Conservation (phyloP, 2,888 invertebrate genomes). For the Drosophila lutescens region DNA sequence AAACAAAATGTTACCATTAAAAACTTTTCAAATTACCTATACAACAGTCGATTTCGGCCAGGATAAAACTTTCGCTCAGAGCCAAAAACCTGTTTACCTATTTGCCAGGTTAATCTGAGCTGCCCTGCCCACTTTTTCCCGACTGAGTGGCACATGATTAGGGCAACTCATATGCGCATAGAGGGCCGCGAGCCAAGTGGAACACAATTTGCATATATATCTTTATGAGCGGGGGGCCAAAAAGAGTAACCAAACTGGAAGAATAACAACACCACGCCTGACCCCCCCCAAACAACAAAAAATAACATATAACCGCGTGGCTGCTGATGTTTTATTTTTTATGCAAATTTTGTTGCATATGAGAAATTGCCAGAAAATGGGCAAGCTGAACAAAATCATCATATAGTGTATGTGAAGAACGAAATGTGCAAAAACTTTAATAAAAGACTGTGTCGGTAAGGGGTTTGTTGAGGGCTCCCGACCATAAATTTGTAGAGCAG, state of each 20-base stretch:
- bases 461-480: constrained; percentile 13
- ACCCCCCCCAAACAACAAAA: constrained; percentile 10
- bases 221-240: constrained; percentile 52
- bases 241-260: constrained; percentile 49
- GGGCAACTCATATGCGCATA: constrained; percentile 37
- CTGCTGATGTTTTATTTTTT: constrained; percentile 63
- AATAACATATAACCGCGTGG: constrained; percentile 50
- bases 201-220: constrained; percentile 72
- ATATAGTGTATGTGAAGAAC: constrained; percentile 57
- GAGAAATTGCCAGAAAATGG: constrained; percentile 58
- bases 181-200: constrained; percentile 51
- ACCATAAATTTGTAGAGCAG: constrained; percentile 66
- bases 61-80: constrained; percentile 5
- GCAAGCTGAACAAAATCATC: constrained; percentile 41
- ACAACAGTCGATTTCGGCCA: constrained; percentile 9
- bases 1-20: constrained; percentile 8
- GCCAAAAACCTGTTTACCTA: constrained; percentile 25
- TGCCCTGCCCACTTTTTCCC: constrained; percentile 13
- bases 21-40: constrained; percentile 8
- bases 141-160: constrained; percentile 59
- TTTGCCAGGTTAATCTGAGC: constrained; percentile 35
- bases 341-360: constrained; percentile 77
- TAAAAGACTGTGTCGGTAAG: constrained; percentile 58
- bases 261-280: constrained; percentile 43
- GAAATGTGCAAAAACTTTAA: constrained; percentile 76